Base-by-base conservation (phyloP, 2,113 vertebrate genomes). In the Anarhynchus alexandrinus region DNA sequence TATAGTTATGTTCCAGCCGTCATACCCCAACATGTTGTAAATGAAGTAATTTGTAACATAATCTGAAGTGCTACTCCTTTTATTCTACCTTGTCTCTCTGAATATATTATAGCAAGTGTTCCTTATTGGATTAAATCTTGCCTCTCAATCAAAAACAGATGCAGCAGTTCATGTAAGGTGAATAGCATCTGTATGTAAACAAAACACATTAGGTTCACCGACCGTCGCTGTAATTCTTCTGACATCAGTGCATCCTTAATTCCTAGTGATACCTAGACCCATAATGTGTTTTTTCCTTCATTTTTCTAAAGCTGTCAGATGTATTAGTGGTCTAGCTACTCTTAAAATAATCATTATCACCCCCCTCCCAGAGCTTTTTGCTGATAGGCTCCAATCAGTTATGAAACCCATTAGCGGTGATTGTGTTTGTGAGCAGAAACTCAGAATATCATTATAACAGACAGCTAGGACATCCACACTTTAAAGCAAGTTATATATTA, bases 401-500 rank as follows among this genome's bases (percentile, higher is more conserved):
- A 85, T 84, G 54, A 86, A 85, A 76, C 20, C n/a, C 61, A 54
- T 95, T 92, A 95, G 40, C 13, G 10, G 70, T 74, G 78, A 79
- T 54, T 65, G 29, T 45, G 16, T 87, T 84, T 97, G 58, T 88
- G 70, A 93, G 36, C 34, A 65, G 81, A 82, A 90, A 38, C n/a
- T 43, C 86, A 58, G 29, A 70, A 47, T 69, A 88, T 52, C 79
- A 94, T 96, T 88, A 90, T 29, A 67, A 70, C 21, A 97, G 79
- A n/a, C 40, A 76, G 70, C 58, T 81, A 92, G 80, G 72, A 83
- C 66, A 74, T 82, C 93, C 71, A 27, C 85, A 55, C 78, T 96
- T 93, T 93, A 83, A 87, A 82, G 42, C 74, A 90, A 96, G 93
- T 94, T 97, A 76, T 67, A 51, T 83, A 88, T 92, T 96, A 70